Percentiles rank a stretch among this genome's conserved stretches.
Conservation (phyloP, 2,888 invertebrate species). For the Drosophila borealis region DNA sequence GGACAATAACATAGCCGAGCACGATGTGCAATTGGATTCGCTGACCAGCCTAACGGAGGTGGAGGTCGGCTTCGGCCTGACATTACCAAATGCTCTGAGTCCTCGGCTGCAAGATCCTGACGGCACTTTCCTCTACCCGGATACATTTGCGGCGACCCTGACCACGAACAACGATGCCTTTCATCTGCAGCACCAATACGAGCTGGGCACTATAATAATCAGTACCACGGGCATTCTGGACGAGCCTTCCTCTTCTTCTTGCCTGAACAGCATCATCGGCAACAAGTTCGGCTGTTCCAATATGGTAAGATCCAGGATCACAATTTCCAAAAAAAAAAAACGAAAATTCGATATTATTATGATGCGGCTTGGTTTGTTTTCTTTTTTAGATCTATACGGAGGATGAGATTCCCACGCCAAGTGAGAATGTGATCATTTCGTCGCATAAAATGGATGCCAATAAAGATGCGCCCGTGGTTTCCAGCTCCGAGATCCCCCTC, state of each 20-base stretch:
- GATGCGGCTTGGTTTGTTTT: neutral
- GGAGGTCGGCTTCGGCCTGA: conserved; percentile 21
- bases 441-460: conserved; percentile 51
- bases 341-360: no score
- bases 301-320: conserved; percentile 56
- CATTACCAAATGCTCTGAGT: conserved; percentile 14
- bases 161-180: conserved; percentile 18
- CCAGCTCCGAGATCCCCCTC: conserved; percentile 26
- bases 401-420: conserved; percentile 62
- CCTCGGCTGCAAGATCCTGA: conserved; percentile 8
- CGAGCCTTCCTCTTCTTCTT: conserved; percentile 29
- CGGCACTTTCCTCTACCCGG: conserved; percentile 21
- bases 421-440: conserved; percentile 69
- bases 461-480: conserved; percentile 32
- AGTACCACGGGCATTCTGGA: conserved; percentile 50
- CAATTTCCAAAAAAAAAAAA: neutral
- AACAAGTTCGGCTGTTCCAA: conserved; percentile 49
- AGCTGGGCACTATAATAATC: conserved; percentile 70
- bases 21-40: conserved; percentile 1
- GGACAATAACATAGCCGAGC: neutral
- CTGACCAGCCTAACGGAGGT: conserved; percentile 19
- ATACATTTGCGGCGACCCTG: conserved; percentile 18
- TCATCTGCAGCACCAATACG: conserved; percentile 53
- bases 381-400: conserved; percentile 65
- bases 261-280: conserved; percentile 39